These are phyloP conservation scores for Podabrus alpinus DNA, from an alignment of 2,888 invertebrate genomes.

Conservation along the genomic window DNA sequence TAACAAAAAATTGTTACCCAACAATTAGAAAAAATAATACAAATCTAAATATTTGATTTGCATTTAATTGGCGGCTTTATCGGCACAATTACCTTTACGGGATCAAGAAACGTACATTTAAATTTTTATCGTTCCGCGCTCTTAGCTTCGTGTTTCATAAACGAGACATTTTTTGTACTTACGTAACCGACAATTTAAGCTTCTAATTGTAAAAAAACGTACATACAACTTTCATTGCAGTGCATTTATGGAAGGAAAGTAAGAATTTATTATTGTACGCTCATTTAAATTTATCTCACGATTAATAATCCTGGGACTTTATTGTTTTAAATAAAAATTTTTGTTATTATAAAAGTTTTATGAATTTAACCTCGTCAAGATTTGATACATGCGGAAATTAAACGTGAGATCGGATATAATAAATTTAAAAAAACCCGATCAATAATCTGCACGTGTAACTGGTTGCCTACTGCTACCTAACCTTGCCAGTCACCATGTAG, in stretches of 20 bases:
- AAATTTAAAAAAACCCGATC: no score
- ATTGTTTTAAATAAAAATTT: background rate
- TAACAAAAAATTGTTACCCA: background rate
- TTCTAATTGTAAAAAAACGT: background rate
- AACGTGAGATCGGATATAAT: background rate
- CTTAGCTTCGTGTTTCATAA: background rate
- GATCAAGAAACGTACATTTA: conserved; percentile 1
- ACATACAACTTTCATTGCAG: background rate
- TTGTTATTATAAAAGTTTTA: background rate
- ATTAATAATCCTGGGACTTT: background rate
- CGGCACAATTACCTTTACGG: background rate
- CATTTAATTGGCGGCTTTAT: background rate
- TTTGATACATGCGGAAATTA: background rate
- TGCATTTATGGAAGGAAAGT: background rate
- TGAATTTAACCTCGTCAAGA: background rate
- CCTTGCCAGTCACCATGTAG: no score
- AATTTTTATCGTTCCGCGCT: conserved; percentile 2
- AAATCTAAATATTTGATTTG: background rate
- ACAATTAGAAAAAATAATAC: background rate
- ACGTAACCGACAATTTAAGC: background rate
- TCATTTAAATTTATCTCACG: background rate
- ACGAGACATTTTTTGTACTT: conserved; percentile 1
- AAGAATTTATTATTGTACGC: background rate
- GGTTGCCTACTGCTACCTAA: background rate
- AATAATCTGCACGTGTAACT: background rate